phyloP scores from a whole-genome alignment of 2,797 vertebrate species.

The Sardinella longiceps region DNA sequence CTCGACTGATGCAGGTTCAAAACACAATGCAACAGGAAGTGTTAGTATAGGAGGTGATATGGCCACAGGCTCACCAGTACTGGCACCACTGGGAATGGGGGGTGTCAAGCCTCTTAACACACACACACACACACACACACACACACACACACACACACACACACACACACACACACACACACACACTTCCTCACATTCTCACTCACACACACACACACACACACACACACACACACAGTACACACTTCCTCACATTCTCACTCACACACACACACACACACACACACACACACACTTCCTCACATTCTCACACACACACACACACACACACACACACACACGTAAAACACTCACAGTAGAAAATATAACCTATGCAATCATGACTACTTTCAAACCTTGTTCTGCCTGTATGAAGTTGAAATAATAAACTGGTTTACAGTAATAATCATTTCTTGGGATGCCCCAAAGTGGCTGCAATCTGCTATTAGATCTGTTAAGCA shows the following conservation, averaged over 20 bases:
- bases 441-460: background rate
- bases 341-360: background rate
- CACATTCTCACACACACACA: background rate
- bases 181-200: background rate
- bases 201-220: background rate
- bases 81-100: constrained; percentile 41
- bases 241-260: background rate
- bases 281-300: background rate
- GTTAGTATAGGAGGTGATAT: constrained; percentile 71
- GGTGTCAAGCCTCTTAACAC: background rate
- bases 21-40: constrained; percentile 61
- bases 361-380: background rate
- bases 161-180: background rate
- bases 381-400: too few species aligned
- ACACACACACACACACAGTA: background rate
- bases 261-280: constrained; percentile 4
- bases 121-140: constrained; percentile 24
- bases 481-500: too few species aligned
- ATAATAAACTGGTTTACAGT: too few species aligned
- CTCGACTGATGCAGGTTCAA: background rate
- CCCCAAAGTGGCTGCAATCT: too few species aligned
- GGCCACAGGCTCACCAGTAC: constrained; percentile 63
- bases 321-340: constrained; percentile 10
- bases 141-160: background rate
- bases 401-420: too few species aligned